A percentile compares a stretch with the other conserved stretches of the same genome.
Evolutionary conservation across 1,140 invertebrate genomes (phyloP).

Genomic region (Latrodectus geometricus): DNA sequence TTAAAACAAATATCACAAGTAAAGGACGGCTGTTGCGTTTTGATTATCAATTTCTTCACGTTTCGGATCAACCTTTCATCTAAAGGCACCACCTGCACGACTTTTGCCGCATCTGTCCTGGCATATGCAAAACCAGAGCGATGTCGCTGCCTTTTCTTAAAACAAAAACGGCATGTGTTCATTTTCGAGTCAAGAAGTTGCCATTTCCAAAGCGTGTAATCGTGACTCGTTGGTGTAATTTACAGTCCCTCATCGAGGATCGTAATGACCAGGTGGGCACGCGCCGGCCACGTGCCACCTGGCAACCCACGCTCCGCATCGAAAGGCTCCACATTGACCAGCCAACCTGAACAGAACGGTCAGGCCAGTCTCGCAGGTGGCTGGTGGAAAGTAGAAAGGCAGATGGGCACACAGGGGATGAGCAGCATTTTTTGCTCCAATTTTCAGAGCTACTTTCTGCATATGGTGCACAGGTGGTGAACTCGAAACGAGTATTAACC

Average conservation of each 20-base stretch:
- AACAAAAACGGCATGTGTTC: conserved; percentile 22
- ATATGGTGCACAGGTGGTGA: too few relatives aligned
- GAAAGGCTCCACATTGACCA: conserved; percentile 14
- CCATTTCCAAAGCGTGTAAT: background rate
- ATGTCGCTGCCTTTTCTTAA: background rate
- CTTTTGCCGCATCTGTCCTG: background rate
- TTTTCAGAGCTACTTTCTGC: too few relatives aligned
- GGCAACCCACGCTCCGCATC: background rate
- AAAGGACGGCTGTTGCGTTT: background rate
- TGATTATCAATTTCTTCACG: background rate
- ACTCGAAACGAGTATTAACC: too few relatives aligned
- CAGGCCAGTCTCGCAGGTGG: conserved; percentile 1
- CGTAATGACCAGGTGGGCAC: conserved; percentile 8
- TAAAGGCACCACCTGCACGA: background rate
- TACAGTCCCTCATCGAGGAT: background rate
- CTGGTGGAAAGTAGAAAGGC: too few relatives aligned
- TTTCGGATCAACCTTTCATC: background rate
- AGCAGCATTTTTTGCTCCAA: too few relatives aligned
- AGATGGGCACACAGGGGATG: too few relatives aligned
- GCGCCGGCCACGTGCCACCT: conserved; percentile 31
- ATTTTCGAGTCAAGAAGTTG: background rate
- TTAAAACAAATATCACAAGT: too few relatives aligned
- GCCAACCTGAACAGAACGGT: conserved; percentile 18
- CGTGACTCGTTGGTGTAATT: background rate
- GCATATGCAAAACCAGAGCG: background rate